Evolutionary conservation across 1,140 invertebrate genomes (phyloP).

Genomic region (Augochlora pura): DNA sequence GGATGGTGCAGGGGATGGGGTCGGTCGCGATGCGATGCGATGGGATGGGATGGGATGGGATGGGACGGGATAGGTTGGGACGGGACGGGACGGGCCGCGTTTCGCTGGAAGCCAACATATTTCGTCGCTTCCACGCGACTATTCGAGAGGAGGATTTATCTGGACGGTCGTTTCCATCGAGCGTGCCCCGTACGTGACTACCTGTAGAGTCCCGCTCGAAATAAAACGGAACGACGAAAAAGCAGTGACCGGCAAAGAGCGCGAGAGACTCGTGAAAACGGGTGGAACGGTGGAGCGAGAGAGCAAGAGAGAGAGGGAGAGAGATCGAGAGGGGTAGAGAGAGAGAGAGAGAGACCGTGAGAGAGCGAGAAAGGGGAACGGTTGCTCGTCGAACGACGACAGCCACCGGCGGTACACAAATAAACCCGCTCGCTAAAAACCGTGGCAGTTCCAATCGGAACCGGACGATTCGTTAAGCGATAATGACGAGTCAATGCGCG

Average conservation of each 20-base stretch:
- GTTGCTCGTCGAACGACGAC: slow-evolving; percentile 60
- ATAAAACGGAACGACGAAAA: slow-evolving; percentile 52
- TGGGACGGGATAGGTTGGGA: background rate
- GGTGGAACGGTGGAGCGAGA: slow-evolving; percentile 14
- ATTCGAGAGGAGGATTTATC: slow-evolving; percentile 44
- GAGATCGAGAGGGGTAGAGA: background rate
- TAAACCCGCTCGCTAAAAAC: slow-evolving; percentile 58
- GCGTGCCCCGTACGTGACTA: slow-evolving; percentile 46
- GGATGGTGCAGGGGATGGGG: no score
- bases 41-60: background rate
- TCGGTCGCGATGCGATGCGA: no score
- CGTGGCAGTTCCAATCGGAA: slow-evolving; percentile 35
- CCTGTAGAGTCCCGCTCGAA: slow-evolving; percentile 56
- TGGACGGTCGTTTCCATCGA: slow-evolving; percentile 44
- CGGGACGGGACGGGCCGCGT: background rate
- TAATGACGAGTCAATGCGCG: slow-evolving; percentile 77
- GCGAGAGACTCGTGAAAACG: slow-evolving; percentile 44
- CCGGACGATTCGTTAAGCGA: slow-evolving; percentile 75
- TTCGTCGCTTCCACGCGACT: slow-evolving; percentile 28
- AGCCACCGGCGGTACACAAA: slow-evolving; percentile 38
- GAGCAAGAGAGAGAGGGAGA: slow-evolving; percentile 15
- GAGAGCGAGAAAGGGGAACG: slow-evolving; percentile 42
- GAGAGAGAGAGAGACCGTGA: slow-evolving; percentile 14
- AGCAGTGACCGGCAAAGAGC: slow-evolving; percentile 60
- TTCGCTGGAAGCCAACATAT: slow-evolving; percentile 31